phyloP scores from a whole-genome alignment of 2,888 invertebrate species.

The Chesias legatella region DNA sequence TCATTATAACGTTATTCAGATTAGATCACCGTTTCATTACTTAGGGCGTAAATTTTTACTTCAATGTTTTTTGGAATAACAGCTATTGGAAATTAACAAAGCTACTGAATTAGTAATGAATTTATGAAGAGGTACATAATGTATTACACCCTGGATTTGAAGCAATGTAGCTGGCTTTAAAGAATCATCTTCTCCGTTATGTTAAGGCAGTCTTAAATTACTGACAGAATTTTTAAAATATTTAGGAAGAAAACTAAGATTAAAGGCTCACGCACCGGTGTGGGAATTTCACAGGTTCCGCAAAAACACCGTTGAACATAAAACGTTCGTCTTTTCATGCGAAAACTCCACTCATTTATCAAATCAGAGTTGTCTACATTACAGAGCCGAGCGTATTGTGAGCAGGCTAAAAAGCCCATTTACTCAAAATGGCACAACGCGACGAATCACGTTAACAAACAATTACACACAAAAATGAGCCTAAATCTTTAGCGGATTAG shows the following conservation, averaged over 20 bases:
- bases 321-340: constrained; percentile 59
- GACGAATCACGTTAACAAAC: constrained; percentile 35
- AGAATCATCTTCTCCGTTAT: too few species aligned
- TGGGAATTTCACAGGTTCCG: constrained; percentile 48
- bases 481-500: constrained; percentile 33
- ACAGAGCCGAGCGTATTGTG: constrained; percentile 60
- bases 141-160: constrained; percentile 4
- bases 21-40: not conserved
- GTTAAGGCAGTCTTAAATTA: not conserved
- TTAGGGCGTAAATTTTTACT: not conserved
- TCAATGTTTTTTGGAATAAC: not conserved
- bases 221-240: constrained; percentile 15
- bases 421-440: constrained; percentile 52
- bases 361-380: constrained; percentile 72
- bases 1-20: not conserved
- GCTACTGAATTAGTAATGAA: constrained; percentile 1
- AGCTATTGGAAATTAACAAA: not conserved
- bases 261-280: constrained; percentile 43
- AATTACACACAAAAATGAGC: constrained; percentile 47
- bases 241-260: constrained; percentile 30
- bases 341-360: constrained; percentile 69
- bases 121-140: constrained; percentile 10
- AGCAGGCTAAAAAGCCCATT: constrained; percentile 65
- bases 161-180: too few species aligned
- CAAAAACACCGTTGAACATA: constrained; percentile 51